These are phyloP conservation scores for Zaprionus lineosus DNA, from an alignment of 2,888 invertebrate species.

Conservation along the genomic window DNA sequence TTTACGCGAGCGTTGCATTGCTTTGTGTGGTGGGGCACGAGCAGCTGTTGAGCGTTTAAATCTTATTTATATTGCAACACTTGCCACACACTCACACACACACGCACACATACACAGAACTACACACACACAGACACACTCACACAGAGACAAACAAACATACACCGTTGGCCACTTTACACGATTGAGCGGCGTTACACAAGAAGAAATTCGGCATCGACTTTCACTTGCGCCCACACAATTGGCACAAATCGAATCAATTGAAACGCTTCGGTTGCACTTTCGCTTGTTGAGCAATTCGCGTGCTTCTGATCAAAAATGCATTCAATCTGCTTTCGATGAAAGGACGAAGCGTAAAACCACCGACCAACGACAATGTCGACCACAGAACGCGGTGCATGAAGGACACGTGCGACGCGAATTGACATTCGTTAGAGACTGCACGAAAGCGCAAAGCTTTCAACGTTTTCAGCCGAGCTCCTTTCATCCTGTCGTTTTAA, in stretches of 20 bases:
- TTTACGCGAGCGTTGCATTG: slow-evolving; percentile 2
- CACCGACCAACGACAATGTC: slow-evolving; percentile 15
- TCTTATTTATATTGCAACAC: slow-evolving; percentile 11
- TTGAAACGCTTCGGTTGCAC: slow-evolving; percentile 47
- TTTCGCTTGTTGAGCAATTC: slow-evolving; percentile 29
- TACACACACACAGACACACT: too few relatives aligned
- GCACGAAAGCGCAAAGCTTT: slow-evolving; percentile 51
- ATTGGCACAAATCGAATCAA: slow-evolving; percentile 48
- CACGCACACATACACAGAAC: too few relatives aligned
- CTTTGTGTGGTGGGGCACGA: neutral
- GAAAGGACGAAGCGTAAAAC: slow-evolving; percentile 22
- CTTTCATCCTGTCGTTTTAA: slow-evolving; percentile 5
- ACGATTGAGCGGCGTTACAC: slow-evolving; percentile 9
- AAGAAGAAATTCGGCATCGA: slow-evolving; percentile 17
- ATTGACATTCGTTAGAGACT: slow-evolving; percentile 52
- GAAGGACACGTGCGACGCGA: slow-evolving; percentile 65
- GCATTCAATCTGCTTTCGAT: slow-evolving; percentile 43
- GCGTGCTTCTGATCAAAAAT: slow-evolving; percentile 45
- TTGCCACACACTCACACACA: too few relatives aligned
- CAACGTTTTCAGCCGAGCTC: slow-evolving; percentile 20
- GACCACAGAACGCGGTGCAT: slow-evolving; percentile 18
- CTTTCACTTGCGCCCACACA: slow-evolving; percentile 45
- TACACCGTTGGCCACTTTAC: slow-evolving; percentile 12
- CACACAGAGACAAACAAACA: too few relatives aligned
- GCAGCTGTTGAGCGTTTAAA: slow-evolving; percentile 7